phyloP scores from a whole-genome alignment of 1,140 invertebrate genomes.

The Cephus cinctus region DNA sequence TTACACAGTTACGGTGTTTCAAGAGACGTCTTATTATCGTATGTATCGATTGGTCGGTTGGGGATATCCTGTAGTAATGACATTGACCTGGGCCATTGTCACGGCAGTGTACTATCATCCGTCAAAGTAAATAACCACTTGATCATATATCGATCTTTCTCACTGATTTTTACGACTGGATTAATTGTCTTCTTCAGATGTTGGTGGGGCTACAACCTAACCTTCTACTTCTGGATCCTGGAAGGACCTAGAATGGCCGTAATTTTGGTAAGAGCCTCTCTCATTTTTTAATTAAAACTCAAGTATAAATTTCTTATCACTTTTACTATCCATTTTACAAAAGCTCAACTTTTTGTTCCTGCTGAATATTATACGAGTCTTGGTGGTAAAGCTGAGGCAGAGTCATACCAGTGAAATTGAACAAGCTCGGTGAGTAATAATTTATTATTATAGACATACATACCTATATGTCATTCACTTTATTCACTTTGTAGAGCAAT shows the following conservation, averaged over 20 bases:
- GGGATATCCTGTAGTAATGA: slow-evolving; percentile 75
- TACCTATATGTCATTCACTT: slow-evolving; percentile 7
- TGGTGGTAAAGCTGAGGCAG: slow-evolving; percentile 78
- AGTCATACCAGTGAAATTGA: slow-evolving; percentile 76
- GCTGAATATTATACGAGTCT: slow-evolving; percentile 79
- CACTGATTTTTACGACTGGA: not conserved
- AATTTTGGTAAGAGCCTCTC: slow-evolving; percentile 65
- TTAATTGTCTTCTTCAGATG: slow-evolving; percentile 61
- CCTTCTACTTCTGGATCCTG: slow-evolving; percentile 81
- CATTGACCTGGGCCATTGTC: slow-evolving; percentile 68
- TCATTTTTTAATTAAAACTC: slow-evolving; percentile 1
- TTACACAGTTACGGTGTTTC: slow-evolving; percentile 71
- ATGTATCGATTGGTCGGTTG: slow-evolving; percentile 78
- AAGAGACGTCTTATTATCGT: slow-evolving; percentile 70
- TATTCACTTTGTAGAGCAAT: no score
- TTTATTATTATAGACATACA: slow-evolving; percentile 5
- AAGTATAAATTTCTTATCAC: slow-evolving; percentile 1
- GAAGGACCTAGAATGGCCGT: slow-evolving; percentile 79
- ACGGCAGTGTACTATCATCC: slow-evolving; percentile 60
- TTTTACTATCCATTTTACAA: not conserved
- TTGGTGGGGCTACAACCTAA: slow-evolving; percentile 83
- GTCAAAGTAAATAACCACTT: slow-evolving; percentile 39
- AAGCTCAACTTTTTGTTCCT: slow-evolving; percentile 84
- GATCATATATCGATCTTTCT: slow-evolving; percentile 17
- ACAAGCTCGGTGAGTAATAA: slow-evolving; percentile 69